Evolutionary conservation across 2,113 vertebrate species (phyloP).

Genomic region (Anthoscopus minutus): DNA sequence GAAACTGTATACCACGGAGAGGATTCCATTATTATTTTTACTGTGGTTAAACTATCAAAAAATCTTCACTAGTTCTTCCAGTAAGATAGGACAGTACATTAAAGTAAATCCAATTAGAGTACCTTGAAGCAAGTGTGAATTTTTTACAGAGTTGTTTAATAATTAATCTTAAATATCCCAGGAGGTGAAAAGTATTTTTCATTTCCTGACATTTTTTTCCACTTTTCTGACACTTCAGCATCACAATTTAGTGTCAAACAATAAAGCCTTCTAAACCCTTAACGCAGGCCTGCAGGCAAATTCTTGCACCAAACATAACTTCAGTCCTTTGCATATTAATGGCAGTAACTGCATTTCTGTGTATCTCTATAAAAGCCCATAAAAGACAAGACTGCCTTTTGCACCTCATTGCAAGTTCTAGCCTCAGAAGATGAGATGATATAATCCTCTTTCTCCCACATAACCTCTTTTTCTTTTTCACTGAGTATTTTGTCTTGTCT

Average conservation of each 20-base stretch:
- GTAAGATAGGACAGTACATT: neutral
- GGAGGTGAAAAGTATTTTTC: neutral
- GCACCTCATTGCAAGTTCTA: neutral
- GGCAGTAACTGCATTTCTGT: neutral
- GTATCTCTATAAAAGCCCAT: neutral
- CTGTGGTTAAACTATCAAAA: neutral
- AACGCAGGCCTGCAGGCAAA: neutral
- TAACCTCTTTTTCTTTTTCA: neutral
- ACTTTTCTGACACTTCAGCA: neutral
- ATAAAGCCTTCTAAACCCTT: neutral
- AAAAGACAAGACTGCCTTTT: neutral
- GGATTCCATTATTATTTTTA: neutral
- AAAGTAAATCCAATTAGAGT: neutral
- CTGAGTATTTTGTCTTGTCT: neutral
- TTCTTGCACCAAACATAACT: neutral
- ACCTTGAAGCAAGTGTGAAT: neutral
- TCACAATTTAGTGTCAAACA: neutral
- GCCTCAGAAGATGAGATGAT: neutral
- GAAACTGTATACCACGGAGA: neutral
- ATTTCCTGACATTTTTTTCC: neutral
- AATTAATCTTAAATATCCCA: slow-evolving; percentile 14
- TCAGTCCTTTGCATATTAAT: neutral
- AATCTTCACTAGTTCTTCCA: neutral
- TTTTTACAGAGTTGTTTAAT: slow-evolving; percentile 14
- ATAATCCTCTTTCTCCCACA: neutral